phyloP scores from a whole-genome alignment of 2,797 vertebrate species.

The Alexandromys oeconomus region DNA sequence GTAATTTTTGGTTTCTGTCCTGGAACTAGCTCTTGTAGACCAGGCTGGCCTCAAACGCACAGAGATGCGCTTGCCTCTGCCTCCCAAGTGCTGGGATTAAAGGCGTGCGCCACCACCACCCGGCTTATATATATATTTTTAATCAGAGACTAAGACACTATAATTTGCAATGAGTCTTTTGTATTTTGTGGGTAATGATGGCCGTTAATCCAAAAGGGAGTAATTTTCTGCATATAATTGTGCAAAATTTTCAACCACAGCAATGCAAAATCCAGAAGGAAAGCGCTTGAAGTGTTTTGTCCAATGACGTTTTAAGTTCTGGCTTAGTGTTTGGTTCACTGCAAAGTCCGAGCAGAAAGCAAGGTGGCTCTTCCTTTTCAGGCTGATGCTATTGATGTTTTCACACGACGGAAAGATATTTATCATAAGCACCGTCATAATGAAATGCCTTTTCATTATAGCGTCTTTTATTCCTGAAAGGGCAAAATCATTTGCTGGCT shows the following conservation, averaged over 20 bases:
- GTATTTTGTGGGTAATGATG: not conserved
- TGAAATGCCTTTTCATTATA: slow-evolving; percentile 59
- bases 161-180: not conserved
- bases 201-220: not conserved
- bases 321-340: not conserved
- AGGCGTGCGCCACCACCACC: too few relatives aligned
- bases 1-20: too few relatives aligned
- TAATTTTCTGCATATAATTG: not conserved
- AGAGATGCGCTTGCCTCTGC: too few relatives aligned
- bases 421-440: slow-evolving; percentile 56
- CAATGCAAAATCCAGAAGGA: not conserved
- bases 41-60: too few relatives aligned
- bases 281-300: not conserved
- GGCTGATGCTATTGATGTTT: slow-evolving; percentile 51
- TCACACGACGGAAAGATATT: slow-evolving; percentile 53
- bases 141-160: not conserved
- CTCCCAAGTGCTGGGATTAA: too few relatives aligned
- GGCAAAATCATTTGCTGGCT: slow-evolving; percentile 66
- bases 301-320: slow-evolving; percentile 28
- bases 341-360: not conserved
- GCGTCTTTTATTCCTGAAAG: slow-evolving; percentile 72
- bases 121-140: not conserved
- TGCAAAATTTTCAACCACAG: not conserved
- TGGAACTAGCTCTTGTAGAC: too few relatives aligned
- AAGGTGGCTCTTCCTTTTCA: slow-evolving; percentile 50